These are phyloP conservation scores for Caenorhabditis wallacei DNA, from an alignment of 2,888 invertebrate species.

Conservation along the genomic window DNA sequence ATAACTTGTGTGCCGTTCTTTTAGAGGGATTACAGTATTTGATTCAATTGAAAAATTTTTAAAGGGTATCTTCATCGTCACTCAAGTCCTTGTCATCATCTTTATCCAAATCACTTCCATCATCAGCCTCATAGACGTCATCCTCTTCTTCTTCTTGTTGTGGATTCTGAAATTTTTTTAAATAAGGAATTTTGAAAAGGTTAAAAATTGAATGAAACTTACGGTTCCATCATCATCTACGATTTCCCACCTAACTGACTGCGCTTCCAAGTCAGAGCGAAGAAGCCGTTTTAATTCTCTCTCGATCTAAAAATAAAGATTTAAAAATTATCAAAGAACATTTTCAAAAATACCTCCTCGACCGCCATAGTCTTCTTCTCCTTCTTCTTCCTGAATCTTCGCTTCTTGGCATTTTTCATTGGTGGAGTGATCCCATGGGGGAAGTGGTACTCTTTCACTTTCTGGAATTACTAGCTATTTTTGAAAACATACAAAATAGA, in stretches of 20 bases:
- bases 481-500: neutral
- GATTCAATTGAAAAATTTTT: neutral
- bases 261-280: constrained; percentile 32
- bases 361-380: constrained; percentile 45
- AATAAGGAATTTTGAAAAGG: too few relatives aligned
- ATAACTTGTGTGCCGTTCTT: too few relatives aligned
- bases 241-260: constrained; percentile 44
- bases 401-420: constrained; percentile 83
- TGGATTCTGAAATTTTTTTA: neutral
- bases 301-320: constrained; percentile 19
- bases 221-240: constrained; percentile 37
- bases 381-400: constrained; percentile 89
- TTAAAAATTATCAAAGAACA: neutral
- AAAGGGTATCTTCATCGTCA: constrained; percentile 20
- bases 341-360: constrained; percentile 35
- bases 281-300: constrained; percentile 29
- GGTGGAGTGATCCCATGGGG: constrained; percentile 45
- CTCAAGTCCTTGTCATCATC: constrained; percentile 24
- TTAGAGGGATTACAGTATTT: too few relatives aligned
- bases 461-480: constrained; percentile 5
- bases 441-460: constrained; percentile 15
- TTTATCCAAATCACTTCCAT: constrained; percentile 20
- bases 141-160: constrained; percentile 14
- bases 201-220: too few relatives aligned
- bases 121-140: constrained; percentile 17